Evolutionary conservation across 2,113 vertebrate species (phyloP), one percentile per base, ranked within the genome.

Genomic region (Vulpes ferrilata): DNA sequence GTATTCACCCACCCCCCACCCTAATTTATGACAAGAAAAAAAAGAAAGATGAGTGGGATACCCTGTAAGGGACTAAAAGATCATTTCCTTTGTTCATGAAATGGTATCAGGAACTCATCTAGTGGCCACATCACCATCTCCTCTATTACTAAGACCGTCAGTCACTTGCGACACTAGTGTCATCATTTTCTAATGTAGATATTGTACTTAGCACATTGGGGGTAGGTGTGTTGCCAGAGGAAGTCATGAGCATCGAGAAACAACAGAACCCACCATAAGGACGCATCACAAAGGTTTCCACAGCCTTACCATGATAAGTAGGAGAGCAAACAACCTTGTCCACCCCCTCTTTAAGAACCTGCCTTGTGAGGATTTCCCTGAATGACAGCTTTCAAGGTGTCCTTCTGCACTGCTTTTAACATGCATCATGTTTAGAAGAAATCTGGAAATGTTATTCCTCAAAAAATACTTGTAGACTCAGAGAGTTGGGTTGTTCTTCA

Each of bases 1-100:
- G 2, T 20, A 20, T 1, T 6, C 20, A 30, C 11, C 35, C 35
- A 2, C 35, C 10, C 11, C 11, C 6, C 15, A 3, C 35, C 76
- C n/a, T n/a, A 59, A 11, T 38, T 78, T 62, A 62, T 32, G 48
- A 76, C 27, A 69, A 93, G 17, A 30, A 79, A 51, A 64, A 64
- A 30, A 79, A 84, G 5, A 85, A 92, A 76, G 5, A 23, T 53
- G 53, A 30, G 7, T 81, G 19, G 55, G 30, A 67, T 11, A 89
- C 5, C 35, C 27, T 15, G 5, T 53, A 92, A 71, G 22, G 71
- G 51, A 32, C 20, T 74, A 84, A 27, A 87, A 88, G 3, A 55
- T 73, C 2, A 67, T 48, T 57, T 76, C 9, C n/a, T 71, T 59
- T 73, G 17, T 25, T 19, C 4, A 19, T 35, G 12, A 79, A 79